Conservation (phyloP, 2,113 vertebrate genomes). For the Sisor rabdophorus region DNA sequence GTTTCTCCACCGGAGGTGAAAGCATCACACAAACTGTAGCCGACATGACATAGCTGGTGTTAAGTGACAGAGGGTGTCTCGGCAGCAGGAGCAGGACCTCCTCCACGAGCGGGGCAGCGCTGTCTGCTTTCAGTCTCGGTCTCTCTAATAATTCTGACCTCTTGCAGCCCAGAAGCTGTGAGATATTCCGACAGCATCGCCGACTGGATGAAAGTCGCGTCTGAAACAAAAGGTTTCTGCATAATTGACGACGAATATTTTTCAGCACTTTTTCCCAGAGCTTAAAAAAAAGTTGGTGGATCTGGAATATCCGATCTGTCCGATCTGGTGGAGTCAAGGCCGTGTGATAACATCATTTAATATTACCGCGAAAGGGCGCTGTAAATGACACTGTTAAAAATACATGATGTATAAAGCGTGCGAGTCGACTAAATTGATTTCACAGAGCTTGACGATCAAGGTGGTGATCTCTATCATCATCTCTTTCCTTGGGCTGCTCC, state of each 20-base stretch:
- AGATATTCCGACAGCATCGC: slow-evolving; percentile 1
- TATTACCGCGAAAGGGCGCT: slow-evolving; percentile 43
- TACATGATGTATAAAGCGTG: slow-evolving; percentile 42
- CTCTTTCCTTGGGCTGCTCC: slow-evolving; percentile 38
- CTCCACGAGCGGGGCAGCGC: slow-evolving; percentile 3
- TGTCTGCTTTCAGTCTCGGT: background rate
- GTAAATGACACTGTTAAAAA: slow-evolving; percentile 44
- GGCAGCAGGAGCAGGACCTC: slow-evolving; percentile 36
- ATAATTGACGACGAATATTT: background rate
- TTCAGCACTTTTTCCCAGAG: background rate
- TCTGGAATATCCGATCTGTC: background rate
- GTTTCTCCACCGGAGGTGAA: slow-evolving; percentile 42
- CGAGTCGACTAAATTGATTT: slow-evolving; percentile 48
- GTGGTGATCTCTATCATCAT: slow-evolving; percentile 49
- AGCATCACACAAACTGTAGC: slow-evolving; percentile 31
- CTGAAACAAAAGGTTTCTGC: too few relatives aligned
- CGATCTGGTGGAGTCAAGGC: slow-evolving; percentile 5
- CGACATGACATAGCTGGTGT: slow-evolving; percentile 45
- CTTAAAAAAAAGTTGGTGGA: background rate
- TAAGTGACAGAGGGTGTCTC: slow-evolving; percentile 42
- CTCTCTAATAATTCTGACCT: slow-evolving; percentile 47
- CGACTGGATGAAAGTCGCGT: slow-evolving; percentile 10
- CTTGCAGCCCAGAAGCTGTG: slow-evolving; percentile 30
- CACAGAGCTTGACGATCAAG: slow-evolving; percentile 55
- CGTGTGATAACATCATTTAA: slow-evolving; percentile 43